Conservation (phyloP, 2,797 vertebrate species). For the Chelon auratus region DNA sequence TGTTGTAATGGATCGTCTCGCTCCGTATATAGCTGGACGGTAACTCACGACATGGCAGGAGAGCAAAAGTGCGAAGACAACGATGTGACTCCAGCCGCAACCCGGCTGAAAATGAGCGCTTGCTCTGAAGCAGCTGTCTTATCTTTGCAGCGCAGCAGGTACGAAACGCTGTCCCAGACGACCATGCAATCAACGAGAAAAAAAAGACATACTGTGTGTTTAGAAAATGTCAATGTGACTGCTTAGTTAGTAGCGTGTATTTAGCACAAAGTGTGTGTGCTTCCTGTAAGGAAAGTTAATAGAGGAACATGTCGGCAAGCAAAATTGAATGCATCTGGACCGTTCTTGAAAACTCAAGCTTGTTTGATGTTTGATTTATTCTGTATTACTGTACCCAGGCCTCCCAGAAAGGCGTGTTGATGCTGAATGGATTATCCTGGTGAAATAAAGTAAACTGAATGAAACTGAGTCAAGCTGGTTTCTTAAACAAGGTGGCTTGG, state of each 20-base stretch:
- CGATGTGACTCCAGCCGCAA: slow-evolving; percentile 16
- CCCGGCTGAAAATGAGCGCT: slow-evolving; percentile 23
- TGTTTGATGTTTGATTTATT: neutral
- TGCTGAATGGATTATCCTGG: neutral
- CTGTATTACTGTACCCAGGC: too few relatives aligned
- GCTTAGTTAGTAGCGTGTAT: slow-evolving; percentile 6
- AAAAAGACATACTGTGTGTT: slow-evolving; percentile 10
- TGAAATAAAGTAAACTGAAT: neutral
- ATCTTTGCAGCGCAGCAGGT: slow-evolving; percentile 51
- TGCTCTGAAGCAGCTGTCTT: slow-evolving; percentile 42
- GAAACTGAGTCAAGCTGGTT: neutral
- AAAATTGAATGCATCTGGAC: slow-evolving; percentile 1
- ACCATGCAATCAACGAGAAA: slow-evolving; percentile 30
- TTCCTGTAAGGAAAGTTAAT: neutral
- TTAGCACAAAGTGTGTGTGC: neutral
- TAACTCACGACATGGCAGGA: slow-evolving; percentile 50
- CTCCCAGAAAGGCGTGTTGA: neutral
- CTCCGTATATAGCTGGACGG: slow-evolving; percentile 25
- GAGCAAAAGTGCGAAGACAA: slow-evolving; percentile 25
- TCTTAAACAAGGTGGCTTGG: too few relatives aligned
- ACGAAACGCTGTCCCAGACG: slow-evolving; percentile 21
- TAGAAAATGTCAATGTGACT: neutral
- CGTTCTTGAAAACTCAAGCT: slow-evolving; percentile 1
- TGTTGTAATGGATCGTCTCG: slow-evolving; percentile 42
- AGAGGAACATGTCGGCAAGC: neutral